Percentiles rank a stretch among this genome's conserved stretches.
Evolutionary conservation across 2,797 vertebrate species (phyloP).

Genomic region (Macropodus opercularis): DNA sequence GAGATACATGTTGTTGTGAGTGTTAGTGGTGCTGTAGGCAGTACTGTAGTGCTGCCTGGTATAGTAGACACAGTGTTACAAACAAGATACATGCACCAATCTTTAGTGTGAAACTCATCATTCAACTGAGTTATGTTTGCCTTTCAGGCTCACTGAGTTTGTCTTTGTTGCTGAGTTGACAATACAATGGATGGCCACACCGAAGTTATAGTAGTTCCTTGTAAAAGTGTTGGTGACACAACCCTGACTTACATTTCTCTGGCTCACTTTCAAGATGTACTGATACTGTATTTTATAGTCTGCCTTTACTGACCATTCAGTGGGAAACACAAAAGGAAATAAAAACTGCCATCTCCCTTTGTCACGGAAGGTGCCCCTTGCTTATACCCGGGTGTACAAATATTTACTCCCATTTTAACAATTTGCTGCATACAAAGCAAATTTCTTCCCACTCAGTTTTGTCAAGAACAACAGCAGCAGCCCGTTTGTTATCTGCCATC

Average conservation of each 20-base stretch:
- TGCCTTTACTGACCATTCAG: background rate
- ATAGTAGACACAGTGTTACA: too few species aligned
- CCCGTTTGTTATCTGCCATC: slow-evolving; percentile 55
- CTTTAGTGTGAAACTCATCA: background rate
- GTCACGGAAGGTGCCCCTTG: background rate
- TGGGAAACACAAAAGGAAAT: background rate
- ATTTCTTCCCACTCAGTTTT: slow-evolving; percentile 17
- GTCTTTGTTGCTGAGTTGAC: slow-evolving; percentile 39
- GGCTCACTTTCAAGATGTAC: background rate
- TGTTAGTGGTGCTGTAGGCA: too few species aligned
- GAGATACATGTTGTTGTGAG: background rate
- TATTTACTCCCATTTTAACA: slow-evolving; percentile 15
- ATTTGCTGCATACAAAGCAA: slow-evolving; percentile 20
- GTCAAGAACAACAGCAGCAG: slow-evolving; percentile 12
- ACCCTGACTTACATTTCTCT: slow-evolving; percentile 2
- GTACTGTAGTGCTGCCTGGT: too few species aligned
- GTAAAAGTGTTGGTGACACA: background rate
- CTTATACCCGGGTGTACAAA: background rate
- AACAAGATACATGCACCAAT: too few species aligned
- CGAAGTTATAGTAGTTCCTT: too few species aligned
- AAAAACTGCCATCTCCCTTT: background rate
- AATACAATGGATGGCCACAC: slow-evolving; percentile 12
- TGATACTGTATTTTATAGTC: background rate
- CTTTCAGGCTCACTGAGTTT: slow-evolving; percentile 12
- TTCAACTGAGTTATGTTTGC: slow-evolving; percentile 10